Evolutionary conservation across 2,113 vertebrate genomes (phyloP).

Genomic region (Anseranas semipalmata): DNA sequence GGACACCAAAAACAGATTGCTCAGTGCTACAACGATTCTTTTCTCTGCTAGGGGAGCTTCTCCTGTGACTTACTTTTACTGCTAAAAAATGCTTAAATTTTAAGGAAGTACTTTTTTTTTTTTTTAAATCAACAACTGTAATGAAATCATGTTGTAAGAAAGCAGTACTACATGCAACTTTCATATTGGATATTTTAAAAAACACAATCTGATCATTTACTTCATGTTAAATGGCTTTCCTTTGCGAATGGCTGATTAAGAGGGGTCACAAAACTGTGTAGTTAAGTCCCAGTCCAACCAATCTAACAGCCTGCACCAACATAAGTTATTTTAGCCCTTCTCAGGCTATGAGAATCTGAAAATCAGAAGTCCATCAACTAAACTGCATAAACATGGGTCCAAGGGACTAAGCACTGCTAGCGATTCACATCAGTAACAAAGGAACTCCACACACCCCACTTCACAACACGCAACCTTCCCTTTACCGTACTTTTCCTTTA

Average conservation of each 20-base stretch:
- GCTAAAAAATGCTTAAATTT: background rate
- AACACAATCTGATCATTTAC: background rate
- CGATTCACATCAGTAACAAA: background rate
- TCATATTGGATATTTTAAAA: background rate
- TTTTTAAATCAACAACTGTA: background rate
- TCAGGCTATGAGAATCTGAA: background rate
- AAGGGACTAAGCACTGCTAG: background rate
- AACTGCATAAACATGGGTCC: background rate
- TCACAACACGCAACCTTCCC: no score
- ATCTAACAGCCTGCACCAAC: background rate
- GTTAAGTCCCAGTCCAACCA: background rate
- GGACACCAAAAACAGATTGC: background rate
- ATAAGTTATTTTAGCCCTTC: background rate
- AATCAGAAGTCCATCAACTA: background rate
- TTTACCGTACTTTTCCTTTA: no score
- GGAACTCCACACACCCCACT: no score
- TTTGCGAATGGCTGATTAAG: background rate
- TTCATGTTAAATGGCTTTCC: background rate
- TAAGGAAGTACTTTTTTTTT: background rate
- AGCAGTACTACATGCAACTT: background rate
- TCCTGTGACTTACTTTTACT: background rate
- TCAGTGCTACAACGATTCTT: background rate
- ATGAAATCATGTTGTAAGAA: background rate
- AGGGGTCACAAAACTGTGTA: background rate
- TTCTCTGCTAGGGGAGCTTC: background rate